Base-by-base conservation (phyloP, 2,797 vertebrate genomes). In the Cuculus canorus region DNA sequence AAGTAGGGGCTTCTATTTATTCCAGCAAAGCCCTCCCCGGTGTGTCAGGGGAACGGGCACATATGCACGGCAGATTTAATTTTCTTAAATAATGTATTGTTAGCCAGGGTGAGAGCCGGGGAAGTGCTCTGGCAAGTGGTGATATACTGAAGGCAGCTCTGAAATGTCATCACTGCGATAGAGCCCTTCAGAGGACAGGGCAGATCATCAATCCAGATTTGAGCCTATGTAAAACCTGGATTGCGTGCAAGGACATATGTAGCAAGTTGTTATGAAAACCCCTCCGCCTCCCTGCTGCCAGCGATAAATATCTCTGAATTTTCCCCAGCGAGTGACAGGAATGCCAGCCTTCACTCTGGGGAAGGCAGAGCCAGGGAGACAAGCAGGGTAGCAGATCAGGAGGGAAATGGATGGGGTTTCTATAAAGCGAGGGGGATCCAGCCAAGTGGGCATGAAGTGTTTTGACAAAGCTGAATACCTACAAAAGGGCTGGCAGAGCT, bases 301-400 rank as follows among this genome's bases (percentile, higher is more conserved):
- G 79, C 4, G 86, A 88, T 19, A 75, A 86, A 86, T 5, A 50
- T 1, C 63, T 61, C 61, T 4, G 43, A 14, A 10, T 41, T 53
- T 10, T 22, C 73, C 82, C 64, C 24, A 4, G 65, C 0, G 0
- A 76, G 68, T 0, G 5, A 14, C 1, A 21, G 37, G 57, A 73
- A 68, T 17, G 22, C 13, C 72, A 71, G 82, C 30, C 53, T 47
- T 47, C 32, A 0, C 69, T 27, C 35, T 0, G 2, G 80, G 65
- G 76, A 56, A 56, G 47, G 68, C 78, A 92, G 64, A 41, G 59
- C 82, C 22, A 6, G 50, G 13, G 81, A 91, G 17, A 48, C 16
- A 7, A 63, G 43, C 0, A 4, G 45, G 30, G 39, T 4, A 33
- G 47, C 16, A 45, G 53, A 27, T 16, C 10, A 12, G 77, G 45